These are phyloP conservation scores for Eptesicus fuscus DNA, from an alignment of 2,113 vertebrate species.

Conservation along the genomic window DNA sequence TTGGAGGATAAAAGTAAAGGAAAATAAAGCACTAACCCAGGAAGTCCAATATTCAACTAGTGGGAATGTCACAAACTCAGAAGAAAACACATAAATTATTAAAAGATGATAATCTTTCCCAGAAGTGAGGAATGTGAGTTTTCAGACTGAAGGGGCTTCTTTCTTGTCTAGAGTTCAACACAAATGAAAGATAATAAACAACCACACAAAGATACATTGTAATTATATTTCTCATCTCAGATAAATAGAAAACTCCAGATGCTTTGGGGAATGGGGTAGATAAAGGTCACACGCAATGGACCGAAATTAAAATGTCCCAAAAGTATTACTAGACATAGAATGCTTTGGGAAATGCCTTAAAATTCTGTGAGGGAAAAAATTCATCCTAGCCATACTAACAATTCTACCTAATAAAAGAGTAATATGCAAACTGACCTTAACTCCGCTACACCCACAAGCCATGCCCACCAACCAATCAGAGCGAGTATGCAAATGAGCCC, in stretches of 20 bases:
- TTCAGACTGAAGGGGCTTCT: neutral
- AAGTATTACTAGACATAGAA: neutral
- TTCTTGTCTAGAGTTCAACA: neutral
- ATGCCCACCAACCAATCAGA: no score
- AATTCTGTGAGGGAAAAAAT: neutral
- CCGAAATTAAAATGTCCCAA: neutral
- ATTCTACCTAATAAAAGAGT: neutral
- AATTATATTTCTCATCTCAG: neutral
- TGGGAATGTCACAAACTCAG: neutral
- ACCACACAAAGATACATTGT: neutral
- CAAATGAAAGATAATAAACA: neutral
- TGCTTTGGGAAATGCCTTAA: neutral
- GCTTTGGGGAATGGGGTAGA: neutral
- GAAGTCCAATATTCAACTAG: neutral
- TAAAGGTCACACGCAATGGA: neutral
- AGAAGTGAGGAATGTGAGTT: neutral
- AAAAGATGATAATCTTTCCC: neutral
- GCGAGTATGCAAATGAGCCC: no score
- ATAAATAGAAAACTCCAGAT: neutral
- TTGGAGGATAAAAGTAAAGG: neutral
- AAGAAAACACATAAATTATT: neutral
- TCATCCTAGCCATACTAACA: neutral
- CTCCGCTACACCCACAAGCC: no score
- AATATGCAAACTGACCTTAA: no score
- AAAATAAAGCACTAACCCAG: neutral